Evolutionary conservation across 2,888 invertebrate species (phyloP).

Genomic region (Cryptocheilus praepositus): DNA sequence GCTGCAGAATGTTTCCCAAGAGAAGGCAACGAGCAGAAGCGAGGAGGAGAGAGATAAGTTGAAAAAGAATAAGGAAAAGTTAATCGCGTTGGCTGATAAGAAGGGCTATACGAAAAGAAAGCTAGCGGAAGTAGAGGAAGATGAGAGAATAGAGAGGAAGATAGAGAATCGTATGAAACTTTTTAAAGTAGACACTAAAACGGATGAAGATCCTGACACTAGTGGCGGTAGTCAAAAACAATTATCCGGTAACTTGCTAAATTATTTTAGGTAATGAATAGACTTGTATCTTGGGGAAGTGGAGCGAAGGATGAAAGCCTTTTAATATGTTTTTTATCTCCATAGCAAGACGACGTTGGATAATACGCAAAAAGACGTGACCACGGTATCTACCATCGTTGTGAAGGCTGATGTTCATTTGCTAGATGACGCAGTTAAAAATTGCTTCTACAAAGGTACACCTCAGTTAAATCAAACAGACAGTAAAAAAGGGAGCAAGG

Average conservation of each 20-base stretch:
- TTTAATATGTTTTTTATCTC: background rate
- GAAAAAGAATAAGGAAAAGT: conserved; percentile 43
- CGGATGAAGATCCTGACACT: conserved; percentile 50
- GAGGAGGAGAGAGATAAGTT: conserved; percentile 21
- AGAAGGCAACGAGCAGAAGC: conserved; percentile 30
- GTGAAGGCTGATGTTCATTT: conserved; percentile 66
- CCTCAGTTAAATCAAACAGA: conserved; percentile 9
- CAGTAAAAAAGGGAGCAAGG: conserved; percentile 18
- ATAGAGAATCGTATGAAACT: conserved; percentile 80
- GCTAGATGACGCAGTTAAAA: conserved; percentile 27
- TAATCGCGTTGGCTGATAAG: conserved; percentile 79
- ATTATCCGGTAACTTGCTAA: conserved; percentile 53
- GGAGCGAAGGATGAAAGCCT: background rate
- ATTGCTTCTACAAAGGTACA: background rate
- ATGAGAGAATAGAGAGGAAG: conserved; percentile 77
- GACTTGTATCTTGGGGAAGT: background rate
- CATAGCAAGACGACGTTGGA: conserved; percentile 38
- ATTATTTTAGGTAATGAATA: conserved; percentile 64
- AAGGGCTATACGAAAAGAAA: conserved; percentile 80
- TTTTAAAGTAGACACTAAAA: conserved; percentile 76
- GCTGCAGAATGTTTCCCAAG: conserved; percentile 11
- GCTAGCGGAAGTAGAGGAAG: conserved; percentile 78
- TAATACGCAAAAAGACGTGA: conserved; percentile 41
- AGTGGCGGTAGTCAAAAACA: conserved; percentile 26
- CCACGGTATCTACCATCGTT: conserved; percentile 51